Conservation (phyloP, 2,113 vertebrate genomes). For the Albula goreensis region DNA sequence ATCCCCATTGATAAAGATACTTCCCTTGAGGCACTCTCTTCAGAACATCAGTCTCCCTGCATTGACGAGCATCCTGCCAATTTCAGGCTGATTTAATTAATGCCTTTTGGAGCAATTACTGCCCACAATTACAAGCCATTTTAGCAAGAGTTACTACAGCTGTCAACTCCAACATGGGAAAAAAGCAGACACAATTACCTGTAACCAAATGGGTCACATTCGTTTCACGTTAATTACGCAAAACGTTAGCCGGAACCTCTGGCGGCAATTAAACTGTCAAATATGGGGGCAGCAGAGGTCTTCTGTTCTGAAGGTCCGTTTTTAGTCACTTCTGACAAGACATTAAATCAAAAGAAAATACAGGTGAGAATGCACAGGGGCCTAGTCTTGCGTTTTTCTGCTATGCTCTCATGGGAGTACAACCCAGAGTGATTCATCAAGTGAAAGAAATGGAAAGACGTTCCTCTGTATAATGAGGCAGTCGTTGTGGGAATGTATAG, state of each 20-base stretch:
- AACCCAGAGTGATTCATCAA: slow-evolving; percentile 59
- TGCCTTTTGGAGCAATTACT: slow-evolving; percentile 41
- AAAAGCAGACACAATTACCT: not conserved
- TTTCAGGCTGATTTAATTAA: slow-evolving; percentile 39
- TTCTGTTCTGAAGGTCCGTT: slow-evolving; percentile 46
- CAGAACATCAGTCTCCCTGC: slow-evolving; percentile 34
- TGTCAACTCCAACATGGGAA: slow-evolving; percentile 20
- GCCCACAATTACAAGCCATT: slow-evolving; percentile 14
- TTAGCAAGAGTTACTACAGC: slow-evolving; percentile 18
- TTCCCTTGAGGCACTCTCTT: slow-evolving; percentile 46
- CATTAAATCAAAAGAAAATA: slow-evolving; percentile 59
- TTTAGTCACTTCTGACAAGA: slow-evolving; percentile 43
- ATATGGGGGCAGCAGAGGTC: slow-evolving; percentile 42
- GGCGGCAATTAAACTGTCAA: slow-evolving; percentile 39
- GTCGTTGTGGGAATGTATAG: slow-evolving; percentile 45
- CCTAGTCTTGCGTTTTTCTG: slow-evolving; percentile 47
- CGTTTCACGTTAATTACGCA: slow-evolving; percentile 44
- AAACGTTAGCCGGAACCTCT: slow-evolving; percentile 41
- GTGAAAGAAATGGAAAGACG: slow-evolving; percentile 54
- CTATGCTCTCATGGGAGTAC: slow-evolving; percentile 56
- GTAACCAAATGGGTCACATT: slow-evolving; percentile 20
- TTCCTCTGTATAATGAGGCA: slow-evolving; percentile 65
- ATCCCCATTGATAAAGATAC: slow-evolving; percentile 40
- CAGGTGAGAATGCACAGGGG: slow-evolving; percentile 36
- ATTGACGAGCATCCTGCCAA: slow-evolving; percentile 39